Conservation (phyloP, 2,113 vertebrate species). For the Lanius collurio region DNA sequence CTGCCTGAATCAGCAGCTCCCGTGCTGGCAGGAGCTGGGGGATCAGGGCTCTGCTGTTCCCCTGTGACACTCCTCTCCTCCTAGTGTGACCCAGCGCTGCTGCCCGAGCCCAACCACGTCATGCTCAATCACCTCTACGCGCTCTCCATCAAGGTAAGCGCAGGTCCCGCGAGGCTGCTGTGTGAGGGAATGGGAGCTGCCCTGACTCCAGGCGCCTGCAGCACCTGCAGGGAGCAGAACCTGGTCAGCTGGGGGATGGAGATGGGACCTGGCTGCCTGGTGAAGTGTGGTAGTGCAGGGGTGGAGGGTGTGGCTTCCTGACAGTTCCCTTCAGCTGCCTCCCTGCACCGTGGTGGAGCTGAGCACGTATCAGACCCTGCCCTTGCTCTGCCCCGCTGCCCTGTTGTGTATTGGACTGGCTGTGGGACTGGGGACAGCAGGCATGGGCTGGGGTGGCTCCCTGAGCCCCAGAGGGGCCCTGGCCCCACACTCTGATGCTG, state of each 20-base stretch:
- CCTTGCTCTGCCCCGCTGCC: background rate
- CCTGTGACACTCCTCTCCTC: constrained; percentile 10
- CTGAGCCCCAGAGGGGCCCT: accelerated
- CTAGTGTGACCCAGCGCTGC: constrained; percentile 94
- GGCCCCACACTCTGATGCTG: accelerated
- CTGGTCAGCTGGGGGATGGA: accelerated
- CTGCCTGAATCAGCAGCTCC: background rate
- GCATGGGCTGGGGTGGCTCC: background rate
- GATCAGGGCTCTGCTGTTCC: background rate
- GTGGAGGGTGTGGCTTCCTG: background rate
- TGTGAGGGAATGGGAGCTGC: background rate
- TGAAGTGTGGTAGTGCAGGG: accelerated
- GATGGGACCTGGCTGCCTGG: background rate
- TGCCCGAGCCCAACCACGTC: constrained; percentile 96
- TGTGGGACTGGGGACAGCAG: background rate
- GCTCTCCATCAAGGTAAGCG: constrained; percentile 93
- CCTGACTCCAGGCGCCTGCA: background rate
- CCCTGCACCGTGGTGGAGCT: accelerated
- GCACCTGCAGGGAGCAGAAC: background rate
- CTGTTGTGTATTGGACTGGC: background rate
- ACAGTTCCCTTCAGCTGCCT: background rate
- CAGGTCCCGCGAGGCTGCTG: accelerated
- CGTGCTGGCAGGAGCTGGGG: background rate
- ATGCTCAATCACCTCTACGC: constrained; percentile 99
- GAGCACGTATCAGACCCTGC: background rate